phyloP scores from a whole-genome alignment of 2,888 invertebrate species.

The Drosophila percnosoma region DNA sequence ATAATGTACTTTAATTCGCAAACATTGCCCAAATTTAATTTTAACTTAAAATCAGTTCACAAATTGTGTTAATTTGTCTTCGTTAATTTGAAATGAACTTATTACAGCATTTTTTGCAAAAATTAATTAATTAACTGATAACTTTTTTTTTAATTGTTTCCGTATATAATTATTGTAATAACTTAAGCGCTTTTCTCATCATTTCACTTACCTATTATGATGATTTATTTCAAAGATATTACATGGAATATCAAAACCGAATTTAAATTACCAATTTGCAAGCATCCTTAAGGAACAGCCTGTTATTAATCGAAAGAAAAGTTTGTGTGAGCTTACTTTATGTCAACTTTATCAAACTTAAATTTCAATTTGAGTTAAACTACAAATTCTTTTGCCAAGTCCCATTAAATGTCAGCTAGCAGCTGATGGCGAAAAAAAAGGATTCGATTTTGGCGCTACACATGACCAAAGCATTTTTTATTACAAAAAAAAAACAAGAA shows the following conservation, averaged over 20 bases:
- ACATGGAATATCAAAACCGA: too few relatives aligned
- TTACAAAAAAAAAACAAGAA: conserved; percentile 35
- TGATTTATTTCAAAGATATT: too few relatives aligned
- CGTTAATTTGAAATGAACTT: background rate
- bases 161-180: background rate
- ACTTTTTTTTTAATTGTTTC: background rate
- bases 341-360: background rate
- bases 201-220: too few relatives aligned
- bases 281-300: background rate
- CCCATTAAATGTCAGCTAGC: conserved; percentile 18
- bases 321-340: background rate
- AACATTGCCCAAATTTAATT: accelerated
- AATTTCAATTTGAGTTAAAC: background rate
- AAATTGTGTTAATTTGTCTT: background rate
- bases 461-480: conserved; percentile 59
- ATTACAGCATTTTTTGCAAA: background rate
- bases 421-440: conserved; percentile 32
- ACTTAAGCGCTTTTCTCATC: background rate
- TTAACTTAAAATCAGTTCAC: background rate
- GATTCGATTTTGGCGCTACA: conserved; percentile 23
- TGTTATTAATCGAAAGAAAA: background rate
- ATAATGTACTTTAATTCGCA: background rate
- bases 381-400: background rate
- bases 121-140: background rate
- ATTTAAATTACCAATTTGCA: too few relatives aligned